These are phyloP conservation scores for Thelaira solivaga DNA, from an alignment of 2,888 invertebrate species.

Conservation along the genomic window DNA sequence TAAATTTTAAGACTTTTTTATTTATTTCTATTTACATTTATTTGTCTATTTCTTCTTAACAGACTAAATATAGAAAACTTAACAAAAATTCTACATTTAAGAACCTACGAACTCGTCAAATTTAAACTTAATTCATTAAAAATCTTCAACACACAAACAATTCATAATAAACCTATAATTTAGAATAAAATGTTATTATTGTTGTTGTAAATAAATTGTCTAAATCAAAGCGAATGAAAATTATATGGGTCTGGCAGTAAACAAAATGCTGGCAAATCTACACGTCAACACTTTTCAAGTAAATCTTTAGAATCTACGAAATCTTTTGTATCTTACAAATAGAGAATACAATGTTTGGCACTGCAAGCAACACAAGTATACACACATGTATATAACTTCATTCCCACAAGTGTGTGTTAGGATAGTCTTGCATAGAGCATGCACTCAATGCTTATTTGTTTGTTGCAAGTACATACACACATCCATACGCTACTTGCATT, in stretches of 20 bases:
- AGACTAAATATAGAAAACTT: background rate
- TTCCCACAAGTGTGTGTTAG: too few species aligned
- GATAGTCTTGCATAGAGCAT: too few species aligned
- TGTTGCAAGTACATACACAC: background rate
- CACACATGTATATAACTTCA: background rate
- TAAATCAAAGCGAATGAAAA: constrained; percentile 46
- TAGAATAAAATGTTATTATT: constrained; percentile 10
- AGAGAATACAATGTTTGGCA: background rate
- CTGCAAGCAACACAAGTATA: background rate
- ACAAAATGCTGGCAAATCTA: constrained; percentile 58
- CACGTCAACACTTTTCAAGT: constrained; percentile 60
- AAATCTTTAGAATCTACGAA: constrained; percentile 35
- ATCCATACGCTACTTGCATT: background rate
- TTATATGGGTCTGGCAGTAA: constrained; percentile 32
- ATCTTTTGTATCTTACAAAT: constrained; percentile 9
- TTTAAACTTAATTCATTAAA: constrained; percentile 48
- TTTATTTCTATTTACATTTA: too few species aligned
- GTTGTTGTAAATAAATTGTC: constrained; percentile 14
- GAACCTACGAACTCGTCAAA: constrained; percentile 7
- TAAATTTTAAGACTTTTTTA: too few species aligned
- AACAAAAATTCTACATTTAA: background rate
- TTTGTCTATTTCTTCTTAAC: background rate
- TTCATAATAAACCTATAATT: constrained; percentile 38
- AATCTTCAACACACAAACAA: constrained; percentile 36
- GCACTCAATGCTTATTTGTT: too few species aligned